Evolutionary conservation across 2,113 vertebrate genomes (phyloP), one percentile per base, ranked within the genome.

Genomic region (Nipponia nippon): DNA sequence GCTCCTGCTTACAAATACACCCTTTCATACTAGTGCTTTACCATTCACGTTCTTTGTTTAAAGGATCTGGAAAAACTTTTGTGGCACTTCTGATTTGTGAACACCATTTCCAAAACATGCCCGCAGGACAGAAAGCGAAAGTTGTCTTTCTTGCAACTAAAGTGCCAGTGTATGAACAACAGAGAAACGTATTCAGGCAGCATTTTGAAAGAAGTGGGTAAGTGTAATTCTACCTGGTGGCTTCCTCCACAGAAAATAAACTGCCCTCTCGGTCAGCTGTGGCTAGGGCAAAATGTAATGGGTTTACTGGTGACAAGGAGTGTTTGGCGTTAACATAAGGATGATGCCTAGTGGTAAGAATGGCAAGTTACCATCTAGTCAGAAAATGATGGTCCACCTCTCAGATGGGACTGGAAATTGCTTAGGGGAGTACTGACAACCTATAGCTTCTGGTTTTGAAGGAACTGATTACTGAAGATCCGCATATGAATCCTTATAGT

Each of bases 41-140:
- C 47, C 21, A 86, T 94, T 72, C 52, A 16, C 7, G 4, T 67
- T 89, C 26, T 80, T 42, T 76, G 4, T 96, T 76, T 94, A 59
- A 98, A 99, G 98, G 98, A 61, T 98, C 97, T 97, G 98, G 98
- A 27, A 99, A 99, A 97, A 99, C 98, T 4, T 96, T 98, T 32
- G 98, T 98, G 90, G 97, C 98, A 6, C 36, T 99, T 96, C 77
- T 97, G 42, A 98, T 99, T 90, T 98, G 98, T 96, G 98, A 99
- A 29, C 89, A 98, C 77, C 98, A 99, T 95, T 97, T 99, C 40
- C 93, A 95, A 66, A 97, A 94, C 1, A n/a, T 75, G 73, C 91
- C 96, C 2, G 38, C 46, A 15, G 97, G 92, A 82, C 83, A 4
- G 56, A 98, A 95, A 29, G 95, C 97, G 2, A 99, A 99, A 90